phyloP scores from a whole-genome alignment of 2,888 invertebrate species.

The Pseudanteris insignis region DNA sequence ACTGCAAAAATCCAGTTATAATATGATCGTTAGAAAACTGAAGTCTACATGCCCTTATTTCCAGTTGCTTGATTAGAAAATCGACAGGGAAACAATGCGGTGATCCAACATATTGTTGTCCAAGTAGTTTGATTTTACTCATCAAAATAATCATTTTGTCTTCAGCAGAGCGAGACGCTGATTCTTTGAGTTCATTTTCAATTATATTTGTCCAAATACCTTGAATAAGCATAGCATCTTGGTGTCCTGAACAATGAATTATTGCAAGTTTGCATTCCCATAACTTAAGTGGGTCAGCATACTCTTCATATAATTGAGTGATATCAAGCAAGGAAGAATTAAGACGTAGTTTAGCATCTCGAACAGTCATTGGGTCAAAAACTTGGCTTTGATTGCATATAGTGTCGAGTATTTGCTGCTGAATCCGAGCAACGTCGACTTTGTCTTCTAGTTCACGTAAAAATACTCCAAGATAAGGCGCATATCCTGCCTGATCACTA shows the following conservation, averaged over 20 bases:
- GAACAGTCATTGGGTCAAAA: slow-evolving; percentile 53
- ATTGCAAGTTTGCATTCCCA: slow-evolving; percentile 96
- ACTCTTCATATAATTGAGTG: slow-evolving; percentile 89
- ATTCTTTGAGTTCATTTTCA: slow-evolving; percentile 70
- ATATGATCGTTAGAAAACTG: slow-evolving; percentile 79
- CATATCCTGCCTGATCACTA: slow-evolving; percentile 80
- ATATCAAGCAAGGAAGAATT: slow-evolving; percentile 87
- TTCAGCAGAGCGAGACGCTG: slow-evolving; percentile 66
- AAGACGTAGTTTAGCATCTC: slow-evolving; percentile 75
- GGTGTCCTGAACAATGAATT: slow-evolving; percentile 92
- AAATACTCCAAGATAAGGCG: slow-evolving; percentile 79
- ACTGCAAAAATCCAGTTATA: slow-evolving; percentile 78
- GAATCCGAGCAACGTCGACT: slow-evolving; percentile 88
- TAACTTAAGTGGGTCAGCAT: slow-evolving; percentile 88
- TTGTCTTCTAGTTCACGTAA: slow-evolving; percentile 92
- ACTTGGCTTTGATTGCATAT: slow-evolving; percentile 69
- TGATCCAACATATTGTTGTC: slow-evolving; percentile 81
- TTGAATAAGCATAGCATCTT: slow-evolving; percentile 87
- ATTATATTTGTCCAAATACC: slow-evolving; percentile 91
- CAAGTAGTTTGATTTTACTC: slow-evolving; percentile 80
- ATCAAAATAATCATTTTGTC: slow-evolving; percentile 76
- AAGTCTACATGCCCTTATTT: slow-evolving; percentile 79
- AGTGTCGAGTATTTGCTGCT: slow-evolving; percentile 76
- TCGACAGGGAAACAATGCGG: slow-evolving; percentile 89
- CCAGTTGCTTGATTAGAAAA: slow-evolving; percentile 81